Evolutionary conservation across 2,113 vertebrate species (phyloP).

Genomic region (Lynx canadensis): DNA sequence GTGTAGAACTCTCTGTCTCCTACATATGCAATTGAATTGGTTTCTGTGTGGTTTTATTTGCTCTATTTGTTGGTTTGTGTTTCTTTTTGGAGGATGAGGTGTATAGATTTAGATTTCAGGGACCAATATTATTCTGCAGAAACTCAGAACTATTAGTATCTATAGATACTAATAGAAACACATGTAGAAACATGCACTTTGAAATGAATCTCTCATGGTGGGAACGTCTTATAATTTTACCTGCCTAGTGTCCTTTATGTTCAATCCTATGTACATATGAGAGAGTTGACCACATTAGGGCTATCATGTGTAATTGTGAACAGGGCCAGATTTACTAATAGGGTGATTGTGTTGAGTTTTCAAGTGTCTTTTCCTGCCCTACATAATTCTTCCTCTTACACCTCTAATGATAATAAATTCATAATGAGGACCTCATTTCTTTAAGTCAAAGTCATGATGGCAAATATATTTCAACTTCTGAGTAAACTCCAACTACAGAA

Average conservation of each 20-base stretch:
- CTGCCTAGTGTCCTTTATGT: background rate
- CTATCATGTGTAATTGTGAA: background rate
- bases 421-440: constrained; percentile 20
- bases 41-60: constrained; percentile 6
- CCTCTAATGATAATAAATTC: constrained; percentile 26
- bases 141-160: background rate
- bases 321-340: background rate
- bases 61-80: constrained; percentile 8
- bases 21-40: background rate
- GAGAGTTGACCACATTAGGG: background rate
- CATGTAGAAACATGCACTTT: background rate
- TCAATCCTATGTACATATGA: background rate
- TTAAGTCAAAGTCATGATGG: constrained; percentile 38
- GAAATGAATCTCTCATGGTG: background rate
- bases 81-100: background rate
- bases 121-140: background rate
- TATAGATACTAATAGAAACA: no score
- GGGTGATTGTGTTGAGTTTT: background rate
- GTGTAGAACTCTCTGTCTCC: background rate
- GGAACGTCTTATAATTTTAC: background rate
- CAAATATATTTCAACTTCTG: constrained; percentile 4
- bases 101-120: constrained; percentile 11
- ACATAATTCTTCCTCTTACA: constrained; percentile 13
- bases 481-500: constrained; percentile 24
- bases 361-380: background rate